These are phyloP conservation scores for Pachycephus smyrnensis DNA, from an alignment of 2,888 invertebrate species.

Conservation along the genomic window DNA sequence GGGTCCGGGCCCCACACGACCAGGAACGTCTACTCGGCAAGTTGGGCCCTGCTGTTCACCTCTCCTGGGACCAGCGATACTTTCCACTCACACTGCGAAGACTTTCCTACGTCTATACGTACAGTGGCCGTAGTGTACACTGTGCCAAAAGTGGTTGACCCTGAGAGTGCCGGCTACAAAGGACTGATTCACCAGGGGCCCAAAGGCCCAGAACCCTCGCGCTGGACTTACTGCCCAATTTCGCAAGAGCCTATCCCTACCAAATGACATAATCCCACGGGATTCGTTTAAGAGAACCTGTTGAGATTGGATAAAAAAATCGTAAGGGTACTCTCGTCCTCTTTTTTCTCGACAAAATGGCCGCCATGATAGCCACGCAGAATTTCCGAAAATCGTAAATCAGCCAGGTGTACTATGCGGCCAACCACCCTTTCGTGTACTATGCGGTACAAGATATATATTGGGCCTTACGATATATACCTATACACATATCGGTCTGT, in stretches of 20 bases:
- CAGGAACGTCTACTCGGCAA: constrained; percentile 1
- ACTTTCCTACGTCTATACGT: constrained; percentile 14
- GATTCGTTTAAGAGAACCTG: background rate
- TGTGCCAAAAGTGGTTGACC: constrained; percentile 65
- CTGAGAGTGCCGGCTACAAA: constrained; percentile 63
- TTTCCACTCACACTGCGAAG: background rate
- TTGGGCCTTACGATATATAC: background rate
- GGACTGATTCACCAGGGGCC: constrained; percentile 63
- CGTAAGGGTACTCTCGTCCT: background rate
- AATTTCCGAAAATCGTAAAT: background rate
- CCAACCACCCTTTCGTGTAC: background rate
- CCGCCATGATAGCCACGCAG: background rate
- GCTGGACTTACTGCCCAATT: constrained; percentile 32
- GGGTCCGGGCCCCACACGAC: background rate
- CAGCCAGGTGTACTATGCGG: background rate
- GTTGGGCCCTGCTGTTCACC: background rate
- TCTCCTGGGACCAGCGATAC: background rate
- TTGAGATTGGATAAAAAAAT: background rate
- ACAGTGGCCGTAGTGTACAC: background rate
- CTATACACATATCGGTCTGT: background rate
- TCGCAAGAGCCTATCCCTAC: constrained; percentile 16
- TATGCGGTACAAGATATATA: background rate
- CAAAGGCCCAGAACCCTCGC: constrained; percentile 34
- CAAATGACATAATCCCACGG: constrained; percentile 41
- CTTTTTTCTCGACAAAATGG: background rate